A percentile compares a stretch with the other conserved stretches of the same genome.
Evolutionary conservation across 2,113 vertebrate species (phyloP).

Genomic region (Condylura cristata): DNA sequence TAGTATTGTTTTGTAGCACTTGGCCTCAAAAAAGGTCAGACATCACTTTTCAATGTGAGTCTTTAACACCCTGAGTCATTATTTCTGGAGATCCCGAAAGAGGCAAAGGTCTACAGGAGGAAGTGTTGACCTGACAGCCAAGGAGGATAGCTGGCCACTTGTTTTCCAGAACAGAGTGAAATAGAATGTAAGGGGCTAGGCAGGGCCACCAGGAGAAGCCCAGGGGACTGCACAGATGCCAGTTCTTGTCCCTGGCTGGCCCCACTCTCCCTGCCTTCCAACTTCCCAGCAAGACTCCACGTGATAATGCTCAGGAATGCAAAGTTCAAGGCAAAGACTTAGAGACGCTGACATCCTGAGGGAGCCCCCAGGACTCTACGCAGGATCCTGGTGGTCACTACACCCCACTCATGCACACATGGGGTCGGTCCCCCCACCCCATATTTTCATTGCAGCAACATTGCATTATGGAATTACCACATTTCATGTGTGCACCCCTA

Average conservation of each 20-base stretch:
- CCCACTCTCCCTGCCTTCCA: background rate
- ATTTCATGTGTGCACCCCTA: too few relatives aligned
- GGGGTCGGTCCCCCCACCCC: background rate
- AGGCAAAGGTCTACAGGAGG: background rate
- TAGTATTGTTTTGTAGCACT: background rate
- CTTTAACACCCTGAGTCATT: background rate
- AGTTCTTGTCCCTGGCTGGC: too few relatives aligned
- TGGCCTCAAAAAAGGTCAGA: background rate
- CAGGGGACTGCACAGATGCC: background rate
- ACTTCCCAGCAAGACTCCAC: background rate
- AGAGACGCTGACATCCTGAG: background rate
- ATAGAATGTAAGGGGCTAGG: too few relatives aligned
- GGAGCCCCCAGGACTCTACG: background rate
- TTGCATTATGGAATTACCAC: too few relatives aligned
- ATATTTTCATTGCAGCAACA: too few relatives aligned
- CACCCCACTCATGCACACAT: background rate
- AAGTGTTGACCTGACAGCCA: background rate
- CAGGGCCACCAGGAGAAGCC: background rate
- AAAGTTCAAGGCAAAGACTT: background rate
- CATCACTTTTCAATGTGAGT: background rate
- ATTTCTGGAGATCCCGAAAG: background rate
- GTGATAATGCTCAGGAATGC: background rate
- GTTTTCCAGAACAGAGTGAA: background rate
- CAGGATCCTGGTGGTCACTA: background rate
- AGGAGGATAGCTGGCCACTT: background rate